Conservation (phyloP, 1,140 invertebrate species). For the Ceratoteleas bidentatus region DNA sequence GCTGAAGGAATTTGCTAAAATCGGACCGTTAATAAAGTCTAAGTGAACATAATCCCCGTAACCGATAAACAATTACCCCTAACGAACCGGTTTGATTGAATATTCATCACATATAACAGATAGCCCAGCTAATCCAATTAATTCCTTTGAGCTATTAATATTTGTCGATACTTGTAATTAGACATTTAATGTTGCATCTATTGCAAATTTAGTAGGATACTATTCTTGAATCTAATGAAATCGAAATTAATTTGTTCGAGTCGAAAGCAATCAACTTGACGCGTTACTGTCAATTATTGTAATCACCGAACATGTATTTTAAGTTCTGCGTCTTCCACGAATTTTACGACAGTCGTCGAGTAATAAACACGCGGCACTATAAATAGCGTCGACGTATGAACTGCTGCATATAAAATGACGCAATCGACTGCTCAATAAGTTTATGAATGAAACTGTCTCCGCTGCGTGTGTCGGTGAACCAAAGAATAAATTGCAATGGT, state of each 20-base stretch:
- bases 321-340: slow-evolving; percentile 8
- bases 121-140: neutral
- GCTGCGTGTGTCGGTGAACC: slow-evolving; percentile 27
- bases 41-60: slow-evolving; percentile 63
- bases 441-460: slow-evolving; percentile 65
- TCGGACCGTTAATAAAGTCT: slow-evolving; percentile 69
- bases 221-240: neutral
- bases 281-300: neutral
- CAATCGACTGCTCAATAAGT: slow-evolving; percentile 58
- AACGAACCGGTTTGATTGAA: slow-evolving; percentile 25
- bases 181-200: too few species aligned
- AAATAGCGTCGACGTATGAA: slow-evolving; percentile 55
- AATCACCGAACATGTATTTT: slow-evolving; percentile 31
- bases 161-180: neutral
- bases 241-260: too few species aligned
- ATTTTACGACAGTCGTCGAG: slow-evolving; percentile 32
- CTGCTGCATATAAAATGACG: slow-evolving; percentile 60
- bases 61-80: slow-evolving; percentile 59
- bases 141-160: neutral
- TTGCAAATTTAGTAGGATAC: too few species aligned
- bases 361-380: slow-evolving; percentile 50
- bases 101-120: slow-evolving; percentile 46
- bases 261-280: neutral
- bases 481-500: slow-evolving; percentile 38
- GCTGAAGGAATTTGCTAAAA: slow-evolving; percentile 72